Conservation (phyloP, 53 echinoderm and acorn worm genomes). For the Luidia sarsii region DNA sequence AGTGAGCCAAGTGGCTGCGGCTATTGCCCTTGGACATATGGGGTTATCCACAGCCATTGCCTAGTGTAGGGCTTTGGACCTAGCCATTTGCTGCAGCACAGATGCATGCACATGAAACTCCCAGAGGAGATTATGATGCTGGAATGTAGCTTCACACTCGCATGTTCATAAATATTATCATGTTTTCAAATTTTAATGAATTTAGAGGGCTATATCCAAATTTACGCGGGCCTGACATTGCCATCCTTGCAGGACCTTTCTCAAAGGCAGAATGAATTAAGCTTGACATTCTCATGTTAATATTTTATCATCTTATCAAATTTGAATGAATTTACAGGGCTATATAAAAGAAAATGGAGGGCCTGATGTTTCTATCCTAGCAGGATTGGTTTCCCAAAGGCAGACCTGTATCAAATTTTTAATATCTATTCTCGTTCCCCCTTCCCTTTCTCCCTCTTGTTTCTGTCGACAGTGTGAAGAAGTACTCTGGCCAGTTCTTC, state of each 20-base stretch:
- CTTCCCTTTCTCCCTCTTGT: constrained; percentile 1
- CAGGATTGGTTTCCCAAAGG: not conserved
- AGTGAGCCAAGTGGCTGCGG: no score
- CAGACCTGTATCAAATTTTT: not conserved
- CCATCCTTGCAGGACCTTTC: not conserved
- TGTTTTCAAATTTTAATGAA: not conserved
- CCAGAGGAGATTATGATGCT: no score
- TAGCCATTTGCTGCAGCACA: no score
- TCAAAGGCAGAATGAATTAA: not conserved
- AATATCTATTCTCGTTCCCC: not conserved
- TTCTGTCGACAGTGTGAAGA: constrained; percentile 67
- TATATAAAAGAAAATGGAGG: not conserved
- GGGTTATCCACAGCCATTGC: no score
- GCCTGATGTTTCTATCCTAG: not conserved
- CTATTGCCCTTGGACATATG: no score
- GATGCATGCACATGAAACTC: no score
- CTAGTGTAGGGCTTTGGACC: no score
- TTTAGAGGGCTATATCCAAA: not conserved
- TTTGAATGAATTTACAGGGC: not conserved
- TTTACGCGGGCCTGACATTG: not conserved
- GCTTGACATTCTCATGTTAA: not conserved
- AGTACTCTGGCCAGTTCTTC: constrained; percentile 66
- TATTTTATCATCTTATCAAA: not conserved
- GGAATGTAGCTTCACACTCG: not conserved
- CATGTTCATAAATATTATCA: not conserved